Evolutionary conservation across 2,797 vertebrate species (phyloP).

Genomic region (Phataginus tetradactyla): DNA sequence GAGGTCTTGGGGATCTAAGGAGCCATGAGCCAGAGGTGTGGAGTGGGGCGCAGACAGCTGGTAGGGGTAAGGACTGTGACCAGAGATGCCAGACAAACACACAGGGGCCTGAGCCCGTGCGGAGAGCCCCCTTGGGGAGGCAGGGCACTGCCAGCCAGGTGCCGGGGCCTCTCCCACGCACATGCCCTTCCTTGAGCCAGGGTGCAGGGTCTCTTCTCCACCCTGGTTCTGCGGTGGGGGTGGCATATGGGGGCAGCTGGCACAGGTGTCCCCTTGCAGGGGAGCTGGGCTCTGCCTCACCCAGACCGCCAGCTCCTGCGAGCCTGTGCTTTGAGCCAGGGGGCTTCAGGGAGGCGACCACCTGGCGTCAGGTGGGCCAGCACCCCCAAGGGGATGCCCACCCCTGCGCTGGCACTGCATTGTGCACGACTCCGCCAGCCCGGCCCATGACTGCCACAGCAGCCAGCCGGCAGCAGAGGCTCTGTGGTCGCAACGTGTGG

Average conservation of each 20-base stretch:
- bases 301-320: rapidly evolving
- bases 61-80: not conserved
- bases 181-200: not conserved
- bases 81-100: not conserved
- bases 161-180: no score
- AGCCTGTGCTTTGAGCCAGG: not conserved
- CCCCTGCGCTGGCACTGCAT: rapidly evolving
- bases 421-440: rapidly evolving
- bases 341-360: not conserved
- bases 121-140: rapidly evolving
- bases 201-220: rapidly evolving
- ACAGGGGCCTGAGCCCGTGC: rapidly evolving
- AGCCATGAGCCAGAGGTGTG: rapidly evolving
- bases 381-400: rapidly evolving
- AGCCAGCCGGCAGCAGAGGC: not conserved
- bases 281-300: no score
- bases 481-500: not conserved
- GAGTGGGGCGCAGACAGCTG: no score
- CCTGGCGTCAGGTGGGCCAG: not conserved
- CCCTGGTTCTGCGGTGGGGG: not conserved
- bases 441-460: not conserved
- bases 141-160: not conserved
- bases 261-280: not conserved
- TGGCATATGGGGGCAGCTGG: not conserved
- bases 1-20: rapidly evolving